Percentiles rank a stretch among this genome's conserved stretches.
phyloP scores from a whole-genome alignment of 2,113 vertebrate genomes.

The Anarhynchus alexandrinus region DNA sequence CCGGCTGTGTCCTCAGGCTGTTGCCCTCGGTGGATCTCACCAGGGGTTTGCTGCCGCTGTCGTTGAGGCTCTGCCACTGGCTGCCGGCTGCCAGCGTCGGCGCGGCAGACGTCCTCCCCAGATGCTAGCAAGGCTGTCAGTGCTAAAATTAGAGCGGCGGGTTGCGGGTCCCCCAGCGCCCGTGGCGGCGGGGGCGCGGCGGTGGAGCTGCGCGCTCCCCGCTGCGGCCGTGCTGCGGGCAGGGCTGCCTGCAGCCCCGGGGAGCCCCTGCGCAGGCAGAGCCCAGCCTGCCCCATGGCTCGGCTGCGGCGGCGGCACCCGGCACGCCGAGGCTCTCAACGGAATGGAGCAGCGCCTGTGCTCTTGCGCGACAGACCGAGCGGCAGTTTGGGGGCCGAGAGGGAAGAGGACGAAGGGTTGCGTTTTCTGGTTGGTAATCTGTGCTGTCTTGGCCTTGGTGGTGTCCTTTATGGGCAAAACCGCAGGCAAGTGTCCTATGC shows the following conservation, averaged over 20 bases:
- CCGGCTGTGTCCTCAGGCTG: neutral
- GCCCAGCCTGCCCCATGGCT: neutral
- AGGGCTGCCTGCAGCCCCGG: neutral
- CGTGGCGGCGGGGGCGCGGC: fast-evolving
- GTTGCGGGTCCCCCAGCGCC: neutral
- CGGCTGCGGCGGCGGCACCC: neutral
- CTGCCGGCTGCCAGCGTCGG: neutral
- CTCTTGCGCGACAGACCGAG: neutral
- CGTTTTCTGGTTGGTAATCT: neutral
- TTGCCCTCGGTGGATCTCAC: neutral
- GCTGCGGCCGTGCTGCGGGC: no score
- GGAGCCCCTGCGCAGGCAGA: no score
- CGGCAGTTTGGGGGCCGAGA: neutral
- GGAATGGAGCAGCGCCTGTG: neutral
- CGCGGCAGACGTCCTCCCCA: neutral
- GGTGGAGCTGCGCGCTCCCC: neutral
- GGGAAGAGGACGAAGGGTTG: neutral
- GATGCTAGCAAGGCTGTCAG: neutral
- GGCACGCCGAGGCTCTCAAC: fast-evolving
- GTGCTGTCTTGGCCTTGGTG: neutral
- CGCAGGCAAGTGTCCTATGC: neutral
- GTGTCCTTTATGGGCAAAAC: neutral
- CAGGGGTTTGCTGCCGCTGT: neutral
- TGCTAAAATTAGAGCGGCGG: neutral
- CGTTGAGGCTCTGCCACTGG: slow-evolving; percentile 7